Percentiles rank a stretch among this genome's conserved stretches.
phyloP scores from a whole-genome alignment of 2,888 invertebrate genomes.

The Tipula lateralis region DNA sequence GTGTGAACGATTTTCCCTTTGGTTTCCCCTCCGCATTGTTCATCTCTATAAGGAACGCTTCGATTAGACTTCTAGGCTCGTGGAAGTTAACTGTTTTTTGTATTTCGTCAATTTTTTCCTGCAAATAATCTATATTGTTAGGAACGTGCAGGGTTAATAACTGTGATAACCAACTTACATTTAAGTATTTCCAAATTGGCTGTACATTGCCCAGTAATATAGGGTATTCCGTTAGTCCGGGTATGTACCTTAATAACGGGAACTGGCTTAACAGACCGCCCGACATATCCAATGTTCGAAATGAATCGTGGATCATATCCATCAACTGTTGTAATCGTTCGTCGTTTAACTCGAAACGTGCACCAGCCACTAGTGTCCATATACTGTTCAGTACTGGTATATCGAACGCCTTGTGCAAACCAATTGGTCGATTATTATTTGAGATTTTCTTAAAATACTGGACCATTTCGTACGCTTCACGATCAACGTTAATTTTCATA shows the following conservation, averaged over 20 bases:
- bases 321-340: slow-evolving; percentile 53
- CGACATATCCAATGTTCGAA: slow-evolving; percentile 58
- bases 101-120: slow-evolving; percentile 55
- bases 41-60: slow-evolving; percentile 55
- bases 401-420: slow-evolving; percentile 54
- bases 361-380: slow-evolving; percentile 66
- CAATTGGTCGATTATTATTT: slow-evolving; percentile 45
- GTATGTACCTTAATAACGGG: slow-evolving; percentile 63
- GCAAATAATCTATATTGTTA: slow-evolving; percentile 32
- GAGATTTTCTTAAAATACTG: slow-evolving; percentile 45
- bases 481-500: slow-evolving; percentile 59
- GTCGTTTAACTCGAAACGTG: slow-evolving; percentile 57
- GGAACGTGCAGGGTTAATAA: no score
- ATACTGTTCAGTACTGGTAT: slow-evolving; percentile 62
- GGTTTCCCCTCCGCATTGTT: slow-evolving; percentile 38
- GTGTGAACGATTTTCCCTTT: slow-evolving; percentile 40
- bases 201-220: slow-evolving; percentile 52
- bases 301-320: slow-evolving; percentile 57
- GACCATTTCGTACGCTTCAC: slow-evolving; percentile 55
- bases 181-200: slow-evolving; percentile 55
- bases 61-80: slow-evolving; percentile 47
- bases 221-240: slow-evolving; percentile 59
- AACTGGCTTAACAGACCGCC: slow-evolving; percentile 66
- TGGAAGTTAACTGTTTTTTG: slow-evolving; percentile 46
- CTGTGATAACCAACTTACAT: slow-evolving; percentile 44